phyloP scores from a whole-genome alignment of 2,888 invertebrate genomes.

The Caenorhabditis sulstoni region DNA sequence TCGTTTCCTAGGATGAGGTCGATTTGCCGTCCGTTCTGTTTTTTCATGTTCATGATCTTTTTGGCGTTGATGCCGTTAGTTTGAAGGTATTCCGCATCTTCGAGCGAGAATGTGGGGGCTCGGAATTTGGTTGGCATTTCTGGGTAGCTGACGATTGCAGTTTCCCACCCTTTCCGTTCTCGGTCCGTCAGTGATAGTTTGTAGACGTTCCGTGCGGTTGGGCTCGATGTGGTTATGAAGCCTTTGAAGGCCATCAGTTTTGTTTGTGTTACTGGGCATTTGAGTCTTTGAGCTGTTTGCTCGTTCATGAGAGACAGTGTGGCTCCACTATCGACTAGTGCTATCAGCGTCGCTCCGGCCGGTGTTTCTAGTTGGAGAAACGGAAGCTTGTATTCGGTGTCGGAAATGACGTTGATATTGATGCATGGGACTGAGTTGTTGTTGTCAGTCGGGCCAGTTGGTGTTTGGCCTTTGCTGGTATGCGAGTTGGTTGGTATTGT shows the following conservation, averaged over 20 bases:
- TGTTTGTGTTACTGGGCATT: too few species aligned
- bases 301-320: neutral
- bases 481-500: too few species aligned
- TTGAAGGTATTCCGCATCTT: neutral
- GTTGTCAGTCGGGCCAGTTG: neutral
- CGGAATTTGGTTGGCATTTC: neutral
- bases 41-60: neutral
- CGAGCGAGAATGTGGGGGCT: neutral
- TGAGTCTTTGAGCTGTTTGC: too few species aligned
- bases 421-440: neutral
- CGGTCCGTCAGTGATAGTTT: too few species aligned
- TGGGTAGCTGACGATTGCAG: neutral
- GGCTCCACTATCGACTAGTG: neutral
- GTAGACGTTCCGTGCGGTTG: too few species aligned
- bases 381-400: neutral
- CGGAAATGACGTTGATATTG: neutral
- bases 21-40: neutral
- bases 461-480: too few species aligned
- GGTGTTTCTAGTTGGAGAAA: neutral
- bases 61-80: neutral
- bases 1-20: neutral
- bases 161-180: too few species aligned
- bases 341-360: neutral
- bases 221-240: too few species aligned
- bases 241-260: too few species aligned